Percentiles rank a stretch among this genome's conserved stretches.
Evolutionary conservation across 2,797 vertebrate species (phyloP).

Genomic region (Cyclura pinguis): DNA sequence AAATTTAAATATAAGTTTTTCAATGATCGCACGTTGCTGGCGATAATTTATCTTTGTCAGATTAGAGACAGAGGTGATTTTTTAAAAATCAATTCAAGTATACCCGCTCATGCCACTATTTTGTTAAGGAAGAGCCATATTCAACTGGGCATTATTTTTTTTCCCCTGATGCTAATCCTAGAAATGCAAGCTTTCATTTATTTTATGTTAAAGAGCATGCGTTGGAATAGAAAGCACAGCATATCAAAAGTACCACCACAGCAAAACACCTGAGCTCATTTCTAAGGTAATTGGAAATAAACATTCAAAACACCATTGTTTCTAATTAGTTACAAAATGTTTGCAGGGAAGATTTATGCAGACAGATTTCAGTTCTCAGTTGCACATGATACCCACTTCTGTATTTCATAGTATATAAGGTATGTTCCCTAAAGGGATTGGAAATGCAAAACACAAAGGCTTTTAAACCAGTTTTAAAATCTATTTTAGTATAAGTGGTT

Average conservation of each 20-base stretch:
- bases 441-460: not conserved
- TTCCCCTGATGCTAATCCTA: not conserved
- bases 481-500: not conserved
- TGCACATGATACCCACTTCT: not conserved
- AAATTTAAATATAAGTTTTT: slow-evolving; percentile 68
- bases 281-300: not conserved
- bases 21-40: slow-evolving; percentile 39
- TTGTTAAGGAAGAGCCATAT: slow-evolving; percentile 13
- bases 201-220: not conserved
- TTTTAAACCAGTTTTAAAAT: not conserved
- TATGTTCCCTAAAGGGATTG: not conserved
- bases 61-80: slow-evolving; percentile 17
- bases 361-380: not conserved
- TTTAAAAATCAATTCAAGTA: slow-evolving; percentile 27
- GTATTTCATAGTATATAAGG: not conserved
- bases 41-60: slow-evolving; percentile 44
- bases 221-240: not conserved
- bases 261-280: not conserved
- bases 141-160: not conserved
- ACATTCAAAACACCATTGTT: not conserved
- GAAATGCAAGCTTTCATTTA: not conserved
- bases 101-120: not conserved
- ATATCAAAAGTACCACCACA: not conserved
- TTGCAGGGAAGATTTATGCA: not conserved
- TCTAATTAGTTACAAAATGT: not conserved